Evolutionary conservation across 2,888 invertebrate genomes (phyloP).

Genomic region (Himalopsyche japonica): DNA sequence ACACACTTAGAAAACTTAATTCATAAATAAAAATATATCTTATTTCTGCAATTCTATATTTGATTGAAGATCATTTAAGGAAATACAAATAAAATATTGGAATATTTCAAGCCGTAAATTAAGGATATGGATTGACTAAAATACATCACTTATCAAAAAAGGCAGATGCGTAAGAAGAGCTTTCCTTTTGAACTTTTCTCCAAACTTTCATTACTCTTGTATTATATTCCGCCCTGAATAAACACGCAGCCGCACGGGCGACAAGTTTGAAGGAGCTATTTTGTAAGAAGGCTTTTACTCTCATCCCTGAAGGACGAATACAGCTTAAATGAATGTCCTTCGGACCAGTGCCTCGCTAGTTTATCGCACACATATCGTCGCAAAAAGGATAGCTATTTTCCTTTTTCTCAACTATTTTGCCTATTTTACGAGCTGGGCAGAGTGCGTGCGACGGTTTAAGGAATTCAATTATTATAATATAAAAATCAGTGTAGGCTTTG

Average conservation of each 20-base stretch:
- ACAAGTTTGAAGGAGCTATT: neutral
- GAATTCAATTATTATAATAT: neutral
- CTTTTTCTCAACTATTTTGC: neutral
- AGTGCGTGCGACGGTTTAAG: neutral
- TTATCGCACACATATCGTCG: neutral
- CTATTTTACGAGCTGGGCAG: neutral
- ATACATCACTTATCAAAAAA: neutral
- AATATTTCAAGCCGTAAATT: no score
- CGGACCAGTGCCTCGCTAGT: neutral
- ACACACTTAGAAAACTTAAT: no score
- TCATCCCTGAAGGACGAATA: neutral
- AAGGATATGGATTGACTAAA: no score
- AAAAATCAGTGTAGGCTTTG: neutral
- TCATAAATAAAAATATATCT: no score
- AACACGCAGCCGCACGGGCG: neutral
- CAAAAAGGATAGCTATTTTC: neutral
- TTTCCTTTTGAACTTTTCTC: neutral
- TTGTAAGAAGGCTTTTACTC: neutral
- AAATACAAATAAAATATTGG: no score
- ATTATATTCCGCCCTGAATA: neutral
- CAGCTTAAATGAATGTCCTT: neutral
- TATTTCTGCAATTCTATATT: no score
- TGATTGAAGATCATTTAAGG: no score
- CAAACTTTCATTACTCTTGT: neutral
- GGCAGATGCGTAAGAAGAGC: neutral